These are phyloP conservation scores for Rhodophaea formosa DNA, from an alignment of 2,888 invertebrate genomes.

Conservation along the genomic window DNA sequence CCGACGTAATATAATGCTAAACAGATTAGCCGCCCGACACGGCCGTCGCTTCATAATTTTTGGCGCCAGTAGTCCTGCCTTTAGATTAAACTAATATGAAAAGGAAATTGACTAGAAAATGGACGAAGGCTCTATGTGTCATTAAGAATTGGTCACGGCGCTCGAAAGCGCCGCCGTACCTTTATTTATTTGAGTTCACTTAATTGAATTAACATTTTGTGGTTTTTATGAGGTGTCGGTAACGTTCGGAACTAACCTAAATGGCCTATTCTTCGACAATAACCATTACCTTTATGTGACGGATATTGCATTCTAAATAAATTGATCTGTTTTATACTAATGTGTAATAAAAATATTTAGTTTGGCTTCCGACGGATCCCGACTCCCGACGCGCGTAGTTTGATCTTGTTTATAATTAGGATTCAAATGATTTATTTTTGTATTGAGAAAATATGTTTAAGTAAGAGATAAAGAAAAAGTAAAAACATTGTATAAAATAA, in stretches of 20 bases:
- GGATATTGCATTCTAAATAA: conserved; percentile 60
- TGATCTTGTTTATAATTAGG: too few species aligned
- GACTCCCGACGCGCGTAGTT: background rate
- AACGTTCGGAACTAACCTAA: conserved; percentile 68
- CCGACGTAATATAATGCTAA: conserved; percentile 74
- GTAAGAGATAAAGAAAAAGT: too few species aligned
- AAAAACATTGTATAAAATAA: too few species aligned
- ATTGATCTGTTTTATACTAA: conserved; percentile 22
- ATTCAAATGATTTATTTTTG: too few species aligned
- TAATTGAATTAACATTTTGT: conserved; percentile 78
- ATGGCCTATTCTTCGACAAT: conserved; percentile 67
- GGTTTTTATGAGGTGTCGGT: conserved; percentile 71
- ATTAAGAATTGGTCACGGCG: conserved; percentile 76
- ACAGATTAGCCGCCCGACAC: conserved; percentile 77
- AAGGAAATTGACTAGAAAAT: conserved; percentile 81
- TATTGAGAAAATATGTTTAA: too few species aligned
- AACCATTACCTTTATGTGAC: conserved; percentile 70
- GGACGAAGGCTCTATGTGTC: conserved; percentile 75
- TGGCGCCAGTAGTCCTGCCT: conserved; percentile 80
- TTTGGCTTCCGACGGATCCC: background rate
- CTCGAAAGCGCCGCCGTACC: conserved; percentile 57
- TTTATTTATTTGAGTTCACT: conserved; percentile 76
- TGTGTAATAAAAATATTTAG: background rate
- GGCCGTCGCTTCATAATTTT: conserved; percentile 78
- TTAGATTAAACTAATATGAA: conserved; percentile 81